These are phyloP conservation scores for Atopsyche davidsoni DNA, from an alignment of 1,140 invertebrate species.

Conservation along the genomic window DNA sequence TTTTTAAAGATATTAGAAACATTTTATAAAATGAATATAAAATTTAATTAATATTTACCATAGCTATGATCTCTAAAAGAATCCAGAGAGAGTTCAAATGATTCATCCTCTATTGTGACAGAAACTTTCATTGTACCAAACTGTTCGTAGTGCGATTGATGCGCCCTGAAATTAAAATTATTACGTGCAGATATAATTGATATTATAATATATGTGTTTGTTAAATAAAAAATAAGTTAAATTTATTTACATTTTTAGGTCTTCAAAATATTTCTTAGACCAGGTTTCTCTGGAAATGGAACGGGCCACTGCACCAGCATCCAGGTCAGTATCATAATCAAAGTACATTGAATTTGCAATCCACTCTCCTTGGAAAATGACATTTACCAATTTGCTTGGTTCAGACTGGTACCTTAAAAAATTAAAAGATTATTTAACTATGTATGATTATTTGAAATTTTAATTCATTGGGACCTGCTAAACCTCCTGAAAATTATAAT, in stretches of 20 bases:
- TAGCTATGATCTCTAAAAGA: constrained; percentile 65
- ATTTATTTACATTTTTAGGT: constrained; percentile 52
- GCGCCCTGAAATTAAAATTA: constrained; percentile 46
- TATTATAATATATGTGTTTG: not conserved
- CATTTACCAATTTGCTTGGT: constrained; percentile 41
- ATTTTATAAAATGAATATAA: constrained; percentile 1
- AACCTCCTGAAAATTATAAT: too few relatives aligned
- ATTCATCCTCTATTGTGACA: constrained; percentile 46
- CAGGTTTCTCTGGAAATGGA: constrained; percentile 62
- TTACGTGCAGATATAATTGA: constrained; percentile 1
- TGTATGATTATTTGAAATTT: too few relatives aligned
- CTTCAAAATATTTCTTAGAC: constrained; percentile 58
- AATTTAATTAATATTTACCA: constrained; percentile 46
- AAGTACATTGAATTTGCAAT: constrained; percentile 50
- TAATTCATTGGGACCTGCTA: not conserved
- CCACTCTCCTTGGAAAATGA: constrained; percentile 50
- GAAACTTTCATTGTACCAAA: constrained; percentile 54
- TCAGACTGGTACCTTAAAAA: constrained; percentile 41
- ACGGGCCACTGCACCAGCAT: constrained; percentile 51
- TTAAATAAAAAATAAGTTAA: constrained; percentile 10
- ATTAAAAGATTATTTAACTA: not conserved
- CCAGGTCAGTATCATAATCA: constrained; percentile 62
- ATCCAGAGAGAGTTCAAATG: constrained; percentile 44
- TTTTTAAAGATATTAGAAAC: not conserved
- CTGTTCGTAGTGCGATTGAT: constrained; percentile 72